Percentiles rank a stretch among this genome's conserved stretches.
phyloP scores from a whole-genome alignment of 2,113 vertebrate genomes.

The Cavia porcellus region DNA sequence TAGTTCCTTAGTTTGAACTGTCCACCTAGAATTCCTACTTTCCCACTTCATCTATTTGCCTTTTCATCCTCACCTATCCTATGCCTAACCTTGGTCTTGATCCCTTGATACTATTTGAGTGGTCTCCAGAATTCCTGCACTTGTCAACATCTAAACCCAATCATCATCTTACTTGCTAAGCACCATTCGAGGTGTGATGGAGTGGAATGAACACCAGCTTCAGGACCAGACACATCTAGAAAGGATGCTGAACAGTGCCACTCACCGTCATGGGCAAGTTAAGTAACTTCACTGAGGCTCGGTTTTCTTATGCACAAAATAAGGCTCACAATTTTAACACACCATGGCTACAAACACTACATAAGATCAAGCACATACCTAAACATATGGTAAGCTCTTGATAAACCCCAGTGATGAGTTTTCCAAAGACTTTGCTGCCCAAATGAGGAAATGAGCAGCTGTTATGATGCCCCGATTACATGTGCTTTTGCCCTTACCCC shows the following conservation, averaged over 20 bases:
- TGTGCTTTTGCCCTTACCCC: background rate
- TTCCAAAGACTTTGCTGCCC: background rate
- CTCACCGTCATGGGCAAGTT: background rate
- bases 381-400: background rate
- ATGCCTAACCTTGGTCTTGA: background rate
- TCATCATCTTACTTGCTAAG: conserved; percentile 14
- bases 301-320: background rate
- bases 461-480: too few species aligned
- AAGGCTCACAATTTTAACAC: background rate
- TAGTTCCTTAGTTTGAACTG: background rate
- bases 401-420: background rate
- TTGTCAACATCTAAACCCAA: background rate
- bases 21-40: background rate
- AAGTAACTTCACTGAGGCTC: background rate
- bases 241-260: background rate
- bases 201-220: background rate
- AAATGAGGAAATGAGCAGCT: background rate
- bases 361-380: background rate
- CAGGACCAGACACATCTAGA: background rate
- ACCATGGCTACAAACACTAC: background rate
- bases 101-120: background rate
- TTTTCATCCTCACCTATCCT: background rate
- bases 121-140: background rate
- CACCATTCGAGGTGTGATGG: background rate
- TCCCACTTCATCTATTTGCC: background rate